These are phyloP conservation scores for Gobio gobio DNA, from an alignment of 2,113 vertebrate genomes.

Conservation along the genomic window DNA sequence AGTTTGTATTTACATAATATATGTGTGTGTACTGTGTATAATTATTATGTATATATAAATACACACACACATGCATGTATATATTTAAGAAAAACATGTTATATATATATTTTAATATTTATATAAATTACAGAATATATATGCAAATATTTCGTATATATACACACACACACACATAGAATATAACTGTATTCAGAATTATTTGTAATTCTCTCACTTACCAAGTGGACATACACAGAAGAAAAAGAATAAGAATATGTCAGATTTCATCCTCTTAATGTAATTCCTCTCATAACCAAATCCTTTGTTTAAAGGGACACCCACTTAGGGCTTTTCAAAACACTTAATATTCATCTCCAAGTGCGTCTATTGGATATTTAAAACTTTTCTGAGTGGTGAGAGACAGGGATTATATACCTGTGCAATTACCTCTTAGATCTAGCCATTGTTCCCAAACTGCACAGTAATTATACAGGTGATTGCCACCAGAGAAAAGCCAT, in stretches of 20 bases:
- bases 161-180: too few species aligned
- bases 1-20: too few species aligned
- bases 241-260: background rate
- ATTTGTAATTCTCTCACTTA: background rate
- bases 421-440: conserved; percentile 53
- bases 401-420: conserved; percentile 46
- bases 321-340: conserved; percentile 13
- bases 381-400: conserved; percentile 36
- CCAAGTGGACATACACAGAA: background rate
- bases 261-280: background rate
- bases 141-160: too few species aligned
- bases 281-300: conserved; percentile 34
- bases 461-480: conserved; percentile 54
- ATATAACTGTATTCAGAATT: background rate
- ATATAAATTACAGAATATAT: too few species aligned
- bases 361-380: conserved; percentile 31
- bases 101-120: too few species aligned
- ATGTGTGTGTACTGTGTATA: too few species aligned
- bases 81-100: too few species aligned
- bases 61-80: too few species aligned
- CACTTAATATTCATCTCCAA: conserved; percentile 38
- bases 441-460: conserved; percentile 44
- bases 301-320: conserved; percentile 30
- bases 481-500: conserved; percentile 38
- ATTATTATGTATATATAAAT: too few species aligned